Evolutionary conservation across 2,113 vertebrate species (phyloP).

Genomic region (Syngnathus scovelli): DNA sequence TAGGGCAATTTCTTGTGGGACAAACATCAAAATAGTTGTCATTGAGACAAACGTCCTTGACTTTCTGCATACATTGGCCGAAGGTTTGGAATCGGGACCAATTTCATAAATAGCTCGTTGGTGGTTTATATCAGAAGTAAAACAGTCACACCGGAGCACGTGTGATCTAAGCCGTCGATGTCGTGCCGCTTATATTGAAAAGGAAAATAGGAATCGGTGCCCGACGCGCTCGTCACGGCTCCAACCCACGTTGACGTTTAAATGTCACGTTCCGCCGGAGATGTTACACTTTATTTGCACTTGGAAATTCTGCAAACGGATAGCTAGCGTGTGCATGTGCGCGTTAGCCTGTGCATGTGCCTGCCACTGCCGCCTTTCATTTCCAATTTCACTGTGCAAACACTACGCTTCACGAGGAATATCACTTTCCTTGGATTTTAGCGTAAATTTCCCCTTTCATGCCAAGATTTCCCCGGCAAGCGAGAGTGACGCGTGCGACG

Average conservation of each 20-base stretch:
- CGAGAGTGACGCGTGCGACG: slow-evolving; percentile 36
- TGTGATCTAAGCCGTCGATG: neutral
- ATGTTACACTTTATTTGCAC: slow-evolving; percentile 36
- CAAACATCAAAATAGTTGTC: slow-evolving; percentile 2
- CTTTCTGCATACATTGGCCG: neutral
- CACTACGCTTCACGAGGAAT: slow-evolving; percentile 46
- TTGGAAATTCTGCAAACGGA: slow-evolving; percentile 22
- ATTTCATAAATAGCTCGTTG: neutral
- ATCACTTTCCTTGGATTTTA: slow-evolving; percentile 46
- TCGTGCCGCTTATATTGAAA: slow-evolving; percentile 17
- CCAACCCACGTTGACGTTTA: slow-evolving; percentile 37
- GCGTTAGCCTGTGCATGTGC: neutral
- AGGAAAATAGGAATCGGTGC: slow-evolving; percentile 25
- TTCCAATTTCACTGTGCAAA: slow-evolving; percentile 62
- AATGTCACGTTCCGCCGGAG: slow-evolving; percentile 43
- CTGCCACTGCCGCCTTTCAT: slow-evolving; percentile 27
- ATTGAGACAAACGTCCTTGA: slow-evolving; percentile 1
- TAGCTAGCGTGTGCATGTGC: neutral
- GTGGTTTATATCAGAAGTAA: neutral
- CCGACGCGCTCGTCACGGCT: slow-evolving; percentile 46
- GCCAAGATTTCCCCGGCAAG: slow-evolving; percentile 57
- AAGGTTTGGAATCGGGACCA: neutral
- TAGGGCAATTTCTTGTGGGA: neutral
- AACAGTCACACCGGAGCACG: neutral
- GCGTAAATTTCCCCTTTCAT: slow-evolving; percentile 57